Percentiles rank a stretch among this genome's conserved stretches.
phyloP scores from a whole-genome alignment of 2,113 vertebrate genomes.

The Naja naja region DNA sequence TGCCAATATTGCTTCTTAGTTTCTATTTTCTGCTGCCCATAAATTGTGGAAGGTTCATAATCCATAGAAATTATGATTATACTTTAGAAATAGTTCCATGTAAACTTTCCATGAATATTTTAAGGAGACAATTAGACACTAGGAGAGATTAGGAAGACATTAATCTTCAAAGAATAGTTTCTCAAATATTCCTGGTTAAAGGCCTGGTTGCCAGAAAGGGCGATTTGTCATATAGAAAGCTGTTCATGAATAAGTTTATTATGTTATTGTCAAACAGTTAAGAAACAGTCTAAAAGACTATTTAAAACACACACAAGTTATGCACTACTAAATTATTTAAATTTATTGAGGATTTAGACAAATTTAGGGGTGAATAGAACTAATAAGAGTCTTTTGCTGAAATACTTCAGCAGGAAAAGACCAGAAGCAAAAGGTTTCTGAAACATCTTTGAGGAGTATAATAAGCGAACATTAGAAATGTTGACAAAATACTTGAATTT shows the following conservation, averaged over 20 bases:
- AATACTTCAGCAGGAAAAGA: background rate
- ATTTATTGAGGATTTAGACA: background rate
- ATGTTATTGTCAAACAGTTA: background rate
- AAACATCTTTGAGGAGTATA: background rate
- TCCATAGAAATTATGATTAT: background rate
- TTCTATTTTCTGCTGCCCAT: background rate
- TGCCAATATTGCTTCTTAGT: slow-evolving; percentile 20
- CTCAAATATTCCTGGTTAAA: background rate
- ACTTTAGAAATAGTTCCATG: background rate
- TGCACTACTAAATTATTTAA: background rate
- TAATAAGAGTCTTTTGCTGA: background rate
- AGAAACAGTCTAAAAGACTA: background rate
- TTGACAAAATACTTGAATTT: background rate
- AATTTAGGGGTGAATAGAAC: background rate
- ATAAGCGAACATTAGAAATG: background rate
- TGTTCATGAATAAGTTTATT: background rate
- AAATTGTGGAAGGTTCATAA: background rate
- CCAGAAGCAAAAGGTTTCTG: background rate
- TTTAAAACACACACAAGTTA: background rate
- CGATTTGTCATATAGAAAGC: background rate
- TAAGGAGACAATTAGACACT: background rate
- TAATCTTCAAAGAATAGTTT: background rate
- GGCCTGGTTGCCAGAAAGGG: background rate
- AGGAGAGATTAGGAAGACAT: background rate
- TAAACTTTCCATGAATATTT: background rate